A percentile compares a stretch with the other conserved stretches of the same genome.
Conservation (phyloP, 1,140 invertebrate genomes). For the Bombyx mandarina region DNA sequence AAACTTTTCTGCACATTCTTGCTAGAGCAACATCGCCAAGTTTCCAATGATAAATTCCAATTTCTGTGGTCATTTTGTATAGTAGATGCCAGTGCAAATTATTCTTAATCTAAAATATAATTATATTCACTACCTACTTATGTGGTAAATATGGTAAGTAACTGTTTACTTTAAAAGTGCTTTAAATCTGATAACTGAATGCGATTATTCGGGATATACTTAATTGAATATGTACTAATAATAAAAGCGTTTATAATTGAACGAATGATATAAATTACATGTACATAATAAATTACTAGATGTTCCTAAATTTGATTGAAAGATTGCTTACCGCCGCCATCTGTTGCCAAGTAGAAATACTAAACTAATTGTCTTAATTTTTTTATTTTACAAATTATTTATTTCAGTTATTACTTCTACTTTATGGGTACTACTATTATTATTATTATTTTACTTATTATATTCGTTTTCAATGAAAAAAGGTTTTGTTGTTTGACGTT, state of each 20-base stretch:
- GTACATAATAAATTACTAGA: not conserved
- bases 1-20: slow-evolving; percentile 44
- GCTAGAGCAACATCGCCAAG: slow-evolving; percentile 51
- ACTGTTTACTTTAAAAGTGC: no score
- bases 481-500: no score
- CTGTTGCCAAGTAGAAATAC: slow-evolving; percentile 20
- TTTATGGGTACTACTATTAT: no score
- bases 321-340: slow-evolving; percentile 10
- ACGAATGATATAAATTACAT: not conserved
- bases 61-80: slow-evolving; percentile 7
- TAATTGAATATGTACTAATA: not conserved
- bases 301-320: not conserved
- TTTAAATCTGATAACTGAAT: not conserved
- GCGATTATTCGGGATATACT: not conserved
- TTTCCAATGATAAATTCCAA: slow-evolving; percentile 46
- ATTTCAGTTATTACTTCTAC: no score
- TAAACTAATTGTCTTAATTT: not conserved
- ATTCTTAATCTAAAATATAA: not conserved
- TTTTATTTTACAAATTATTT: not conserved
- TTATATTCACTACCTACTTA: not conserved
- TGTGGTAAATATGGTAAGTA: no score
- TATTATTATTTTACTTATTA: no score
- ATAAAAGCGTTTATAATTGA: not conserved
- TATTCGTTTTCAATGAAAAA: no score
- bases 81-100: not conserved